Percentiles rank a stretch among this genome's conserved stretches.
phyloP scores from a whole-genome alignment of 2,113 vertebrate genomes.

The Calidris pugnax region DNA sequence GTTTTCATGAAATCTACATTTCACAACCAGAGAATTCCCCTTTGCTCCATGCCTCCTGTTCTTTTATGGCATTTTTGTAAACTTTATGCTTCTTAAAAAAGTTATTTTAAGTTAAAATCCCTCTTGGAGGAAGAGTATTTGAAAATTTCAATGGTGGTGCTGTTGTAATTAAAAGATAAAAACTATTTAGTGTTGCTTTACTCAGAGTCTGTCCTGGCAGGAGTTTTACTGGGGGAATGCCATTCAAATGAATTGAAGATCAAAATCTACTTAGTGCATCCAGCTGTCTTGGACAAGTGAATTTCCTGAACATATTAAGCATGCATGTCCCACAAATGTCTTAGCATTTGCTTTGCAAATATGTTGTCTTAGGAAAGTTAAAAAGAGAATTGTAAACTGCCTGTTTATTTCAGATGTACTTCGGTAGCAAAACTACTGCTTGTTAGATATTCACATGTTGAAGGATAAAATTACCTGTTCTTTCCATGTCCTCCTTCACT shows the following conservation, averaged over 20 bases:
- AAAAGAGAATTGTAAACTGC: not conserved
- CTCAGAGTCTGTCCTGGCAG: not conserved
- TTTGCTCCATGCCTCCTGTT: not conserved
- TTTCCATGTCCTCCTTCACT: not conserved
- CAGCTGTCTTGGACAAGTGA: not conserved
- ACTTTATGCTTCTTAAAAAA: not conserved
- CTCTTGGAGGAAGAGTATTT: not conserved
- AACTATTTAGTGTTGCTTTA: not conserved
- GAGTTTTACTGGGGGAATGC: not conserved
- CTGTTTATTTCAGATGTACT: not conserved
- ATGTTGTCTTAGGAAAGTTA: not conserved
- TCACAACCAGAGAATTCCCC: not conserved
- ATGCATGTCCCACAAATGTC: not conserved
- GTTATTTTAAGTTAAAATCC: not conserved
- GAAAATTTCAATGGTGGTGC: not conserved
- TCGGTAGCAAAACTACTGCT: not conserved
- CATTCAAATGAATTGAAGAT: not conserved
- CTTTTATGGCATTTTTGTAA: not conserved
- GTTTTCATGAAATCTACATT: not conserved
- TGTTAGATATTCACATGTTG: not conserved
- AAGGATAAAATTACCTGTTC: not conserved
- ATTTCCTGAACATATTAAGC: not conserved
- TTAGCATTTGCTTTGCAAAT: conserved; percentile 5
- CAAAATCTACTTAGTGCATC: not conserved
- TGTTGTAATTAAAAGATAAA: not conserved